Percentiles rank a stretch among this genome's conserved stretches.
These are phyloP conservation scores for Parazoanthus swiftii DNA, from an alignment of 92 coral and sea anemone species.

Conservation along the genomic window DNA sequence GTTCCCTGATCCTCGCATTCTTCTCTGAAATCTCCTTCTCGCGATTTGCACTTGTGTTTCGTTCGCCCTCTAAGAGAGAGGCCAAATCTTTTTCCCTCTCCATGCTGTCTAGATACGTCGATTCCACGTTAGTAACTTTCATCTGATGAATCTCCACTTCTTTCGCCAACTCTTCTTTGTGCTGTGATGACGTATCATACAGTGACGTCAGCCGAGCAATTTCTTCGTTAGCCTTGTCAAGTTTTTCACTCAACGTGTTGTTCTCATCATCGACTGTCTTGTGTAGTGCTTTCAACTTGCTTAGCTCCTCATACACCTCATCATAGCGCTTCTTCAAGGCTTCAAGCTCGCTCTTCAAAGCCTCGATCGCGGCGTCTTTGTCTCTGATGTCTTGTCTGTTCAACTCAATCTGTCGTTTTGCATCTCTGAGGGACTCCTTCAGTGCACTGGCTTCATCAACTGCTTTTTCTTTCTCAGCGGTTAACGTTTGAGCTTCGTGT, in stretches of 20 bases:
- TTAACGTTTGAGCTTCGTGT: slow-evolving; percentile 70
- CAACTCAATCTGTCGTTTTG: slow-evolving; percentile 67
- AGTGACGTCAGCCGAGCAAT: slow-evolving; percentile 65
- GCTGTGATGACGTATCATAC: slow-evolving; percentile 66
- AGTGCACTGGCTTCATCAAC: slow-evolving; percentile 63
- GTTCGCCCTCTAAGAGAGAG: slow-evolving; percentile 66
- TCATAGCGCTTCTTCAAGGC: slow-evolving; percentile 67
- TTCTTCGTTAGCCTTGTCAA: slow-evolving; percentile 79
- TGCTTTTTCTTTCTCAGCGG: slow-evolving; percentile 58
- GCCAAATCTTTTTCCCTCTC: slow-evolving; percentile 67
- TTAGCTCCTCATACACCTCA: slow-evolving; percentile 68
- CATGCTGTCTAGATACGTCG: slow-evolving; percentile 72
- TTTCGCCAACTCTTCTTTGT: slow-evolving; percentile 64
- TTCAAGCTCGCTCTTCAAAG: slow-evolving; percentile 64
- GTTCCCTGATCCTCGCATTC: slow-evolving; percentile 48
- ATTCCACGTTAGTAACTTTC: slow-evolving; percentile 78
- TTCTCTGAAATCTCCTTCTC: slow-evolving; percentile 70
- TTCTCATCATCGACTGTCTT: slow-evolving; percentile 75
- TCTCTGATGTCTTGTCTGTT: slow-evolving; percentile 73
- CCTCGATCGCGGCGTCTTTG: slow-evolving; percentile 70
- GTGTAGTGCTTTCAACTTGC: slow-evolving; percentile 57
- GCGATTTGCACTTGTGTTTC: slow-evolving; percentile 64
- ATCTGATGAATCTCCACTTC: slow-evolving; percentile 76
- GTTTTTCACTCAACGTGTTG: slow-evolving; percentile 57
- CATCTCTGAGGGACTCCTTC: slow-evolving; percentile 64